Base-by-base conservation (phyloP, 2,888 invertebrate genomes). In the Oxystoma pomonae region DNA sequence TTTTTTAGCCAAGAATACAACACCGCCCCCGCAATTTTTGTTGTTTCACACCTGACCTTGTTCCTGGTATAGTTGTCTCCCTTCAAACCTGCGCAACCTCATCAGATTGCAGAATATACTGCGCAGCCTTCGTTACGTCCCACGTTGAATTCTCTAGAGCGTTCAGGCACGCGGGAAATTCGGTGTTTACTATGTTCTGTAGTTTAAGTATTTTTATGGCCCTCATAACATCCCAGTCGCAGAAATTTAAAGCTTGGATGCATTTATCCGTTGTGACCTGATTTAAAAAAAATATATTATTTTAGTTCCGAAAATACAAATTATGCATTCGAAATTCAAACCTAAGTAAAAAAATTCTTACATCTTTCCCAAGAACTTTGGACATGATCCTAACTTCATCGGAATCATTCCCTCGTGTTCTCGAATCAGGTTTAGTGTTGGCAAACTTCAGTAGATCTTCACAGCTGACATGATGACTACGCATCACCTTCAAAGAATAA, bases 311-410 rank as follows among this genome's bases (percentile, higher is more conserved):
- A n/a, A n/a, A n/a, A n/a, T n/a, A 50, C 52, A 58, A 21, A 12
- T 50, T 56, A 16, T 19, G 20, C 56, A 35, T 57, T 57, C 20
- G 12, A 55, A 19, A 53, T 53, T 53, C 12, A 7, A 35, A 35
- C 35, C 12, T 35, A 12, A 35, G 35, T 3, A 12, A 7, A 57
- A 79, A n/a, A n/a, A n/a, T n/a, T n/a, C 83, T 82, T 74, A 90
- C 90, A 82, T 89, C 85, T 71, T 86, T 82, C 66, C 90, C 89
- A 56, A 96, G 84, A 18, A 96, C 92, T 81, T 94, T 96, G 72
- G 87, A 85, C 93, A 96, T 94, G 52, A 95, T 91, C 70, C 95
- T 84, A 52, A 95, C 94, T 84, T 96, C 95, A 76, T 96, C 96
- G 0, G 93, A 92, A 77, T 94, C 94, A 16, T 90, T 87, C 16